Conservation (phyloP, 1,140 invertebrate species). For the Tetramorium parvispinum region DNA sequence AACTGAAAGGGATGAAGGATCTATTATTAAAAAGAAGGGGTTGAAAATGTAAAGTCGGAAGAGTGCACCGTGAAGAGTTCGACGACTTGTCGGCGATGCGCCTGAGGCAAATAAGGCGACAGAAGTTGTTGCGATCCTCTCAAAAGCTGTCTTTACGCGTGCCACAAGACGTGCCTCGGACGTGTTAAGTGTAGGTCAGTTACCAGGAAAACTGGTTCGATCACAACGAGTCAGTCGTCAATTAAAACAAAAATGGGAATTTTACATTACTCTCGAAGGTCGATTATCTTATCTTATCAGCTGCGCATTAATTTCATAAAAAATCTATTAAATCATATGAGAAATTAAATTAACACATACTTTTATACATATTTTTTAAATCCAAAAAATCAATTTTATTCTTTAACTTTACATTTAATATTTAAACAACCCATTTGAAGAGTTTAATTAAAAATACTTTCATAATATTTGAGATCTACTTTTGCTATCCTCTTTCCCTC, state of each 20-base stretch:
- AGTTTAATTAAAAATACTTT: neutral
- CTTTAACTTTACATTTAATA: neutral
- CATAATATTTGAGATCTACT: neutral
- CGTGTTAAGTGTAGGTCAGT: constrained; percentile 76
- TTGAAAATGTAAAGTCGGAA: too few species aligned
- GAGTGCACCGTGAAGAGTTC: neutral
- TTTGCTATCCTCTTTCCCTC: neutral
- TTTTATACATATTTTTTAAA: neutral
- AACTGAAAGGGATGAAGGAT: neutral
- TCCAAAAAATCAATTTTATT: neutral
- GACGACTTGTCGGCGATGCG: constrained; percentile 10
- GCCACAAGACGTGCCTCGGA: neutral
- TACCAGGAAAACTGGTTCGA: constrained; percentile 77
- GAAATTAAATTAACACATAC: neutral
- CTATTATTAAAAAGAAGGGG: neutral
- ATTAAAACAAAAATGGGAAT: constrained; percentile 71
- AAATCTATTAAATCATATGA: neutral
- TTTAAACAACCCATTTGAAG: neutral
- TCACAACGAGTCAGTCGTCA: constrained; percentile 45
- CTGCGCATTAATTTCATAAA: neutral
- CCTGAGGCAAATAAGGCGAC: neutral
- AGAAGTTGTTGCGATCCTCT: constrained; percentile 31
- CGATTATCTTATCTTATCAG: constrained; percentile 38
- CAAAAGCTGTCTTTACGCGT: constrained; percentile 7
- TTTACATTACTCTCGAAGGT: constrained; percentile 72